These are phyloP conservation scores for Schizotus pectinicornis DNA, from an alignment of 2,888 invertebrate genomes.

Conservation along the genomic window DNA sequence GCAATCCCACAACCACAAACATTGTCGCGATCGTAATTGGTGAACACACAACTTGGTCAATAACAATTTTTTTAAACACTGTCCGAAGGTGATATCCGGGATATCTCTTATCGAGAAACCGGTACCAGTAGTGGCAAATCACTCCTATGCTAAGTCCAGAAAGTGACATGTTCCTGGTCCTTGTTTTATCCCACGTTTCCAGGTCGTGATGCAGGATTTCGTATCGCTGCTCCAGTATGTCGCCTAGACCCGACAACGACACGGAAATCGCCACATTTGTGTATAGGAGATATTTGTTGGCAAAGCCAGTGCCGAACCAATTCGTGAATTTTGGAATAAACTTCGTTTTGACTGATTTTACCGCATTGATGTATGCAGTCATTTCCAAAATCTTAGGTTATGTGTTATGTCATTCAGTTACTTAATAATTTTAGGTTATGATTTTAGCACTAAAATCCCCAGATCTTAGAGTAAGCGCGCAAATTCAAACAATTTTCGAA, in stretches of 20 bases:
- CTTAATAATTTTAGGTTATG: too few species aligned
- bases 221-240: constrained; percentile 80
- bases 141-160: constrained; percentile 80
- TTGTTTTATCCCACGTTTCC: constrained; percentile 63
- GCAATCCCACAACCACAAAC: constrained; percentile 74
- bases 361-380: constrained; percentile 16
- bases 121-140: constrained; percentile 88
- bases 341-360: constrained; percentile 13
- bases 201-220: constrained; percentile 68
- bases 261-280: constrained; percentile 84
- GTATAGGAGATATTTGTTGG: constrained; percentile 70
- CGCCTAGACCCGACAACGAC: constrained; percentile 77
- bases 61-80: constrained; percentile 77
- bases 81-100: constrained; percentile 71
- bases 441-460: neutral
- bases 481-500: constrained; percentile 5
- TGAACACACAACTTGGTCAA: constrained; percentile 86
- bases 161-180: constrained; percentile 78
- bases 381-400: constrained; percentile 20
- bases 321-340: constrained; percentile 38
- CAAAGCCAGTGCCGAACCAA: constrained; percentile 61
- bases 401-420: neutral
- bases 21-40: constrained; percentile 80
- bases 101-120: constrained; percentile 72
- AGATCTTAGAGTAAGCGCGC: neutral